Evolutionary conservation across 2,797 vertebrate species (phyloP).

Genomic region (Protonibea diacanthus): DNA sequence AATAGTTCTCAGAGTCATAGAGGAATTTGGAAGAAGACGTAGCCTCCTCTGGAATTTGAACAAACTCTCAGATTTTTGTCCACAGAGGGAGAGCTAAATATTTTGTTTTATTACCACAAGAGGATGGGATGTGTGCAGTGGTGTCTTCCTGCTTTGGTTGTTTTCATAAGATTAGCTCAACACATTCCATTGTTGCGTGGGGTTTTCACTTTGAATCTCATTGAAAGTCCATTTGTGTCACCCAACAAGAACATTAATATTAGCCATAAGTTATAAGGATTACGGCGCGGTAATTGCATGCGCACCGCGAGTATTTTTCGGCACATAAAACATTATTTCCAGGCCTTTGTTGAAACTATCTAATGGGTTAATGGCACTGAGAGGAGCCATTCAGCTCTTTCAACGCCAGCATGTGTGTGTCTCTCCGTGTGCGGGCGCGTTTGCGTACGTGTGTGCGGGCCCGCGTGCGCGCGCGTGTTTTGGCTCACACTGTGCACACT

Average conservation of each 20-base stretch:
- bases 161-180: constrained; percentile 51
- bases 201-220: constrained; percentile 73
- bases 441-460: background rate
- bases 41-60: background rate
- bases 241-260: constrained; percentile 73
- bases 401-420: constrained; percentile 33
- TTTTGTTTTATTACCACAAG: background rate
- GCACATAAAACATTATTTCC: constrained; percentile 65
- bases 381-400: constrained; percentile 73
- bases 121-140: background rate
- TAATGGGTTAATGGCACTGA: constrained; percentile 87
- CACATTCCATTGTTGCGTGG: constrained; percentile 49
- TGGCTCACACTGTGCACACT: constrained; percentile 65
- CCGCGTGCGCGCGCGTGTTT: constrained; percentile 30
- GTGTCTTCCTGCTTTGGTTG: constrained; percentile 45
- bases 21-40: background rate
- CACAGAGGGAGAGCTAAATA: background rate
- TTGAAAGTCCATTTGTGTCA: constrained; percentile 88
- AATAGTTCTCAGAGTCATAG: no score
- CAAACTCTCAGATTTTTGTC: background rate
- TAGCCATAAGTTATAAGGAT: constrained; percentile 71
- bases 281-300: constrained; percentile 69
- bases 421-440: constrained; percentile 12
- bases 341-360: constrained; percentile 75
- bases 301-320: constrained; percentile 41